Conservation (phyloP, 2,113 vertebrate species). For the Amblyopsis rosae region DNA sequence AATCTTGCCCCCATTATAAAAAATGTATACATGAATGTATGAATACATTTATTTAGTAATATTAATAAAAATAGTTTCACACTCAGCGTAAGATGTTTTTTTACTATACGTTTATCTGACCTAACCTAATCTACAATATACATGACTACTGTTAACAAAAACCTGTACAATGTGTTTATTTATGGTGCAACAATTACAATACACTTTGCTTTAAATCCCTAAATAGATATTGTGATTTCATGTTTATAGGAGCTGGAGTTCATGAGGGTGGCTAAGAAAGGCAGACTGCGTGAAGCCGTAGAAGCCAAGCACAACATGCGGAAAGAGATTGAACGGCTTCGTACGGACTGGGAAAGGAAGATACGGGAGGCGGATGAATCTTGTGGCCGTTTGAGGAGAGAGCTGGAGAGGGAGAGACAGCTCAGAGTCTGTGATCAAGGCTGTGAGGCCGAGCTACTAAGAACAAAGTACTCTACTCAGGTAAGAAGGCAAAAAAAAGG, state of each 20-base stretch:
- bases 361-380: constrained; percentile 93
- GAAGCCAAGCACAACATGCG: constrained; percentile 92
- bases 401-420: constrained; percentile 90
- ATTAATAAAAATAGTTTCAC: no score
- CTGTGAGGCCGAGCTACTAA: constrained; percentile 88
- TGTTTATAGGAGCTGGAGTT: constrained; percentile 90
- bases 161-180: no score
- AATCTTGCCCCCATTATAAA: no score
- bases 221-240: no score
- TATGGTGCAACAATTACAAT: background rate
- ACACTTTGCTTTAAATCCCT: no score
- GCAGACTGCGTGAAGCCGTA: constrained; percentile 91
- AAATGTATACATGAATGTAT: no score
- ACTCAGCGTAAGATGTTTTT: no score
- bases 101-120: no score
- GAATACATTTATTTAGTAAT: no score
- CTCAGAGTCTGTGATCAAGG: constrained; percentile 90
- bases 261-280: constrained; percentile 92
- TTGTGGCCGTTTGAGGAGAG: constrained; percentile 84
- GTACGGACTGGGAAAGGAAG: constrained; percentile 90
- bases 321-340: constrained; percentile 94
- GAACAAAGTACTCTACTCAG: constrained; percentile 93
- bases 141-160: no score
- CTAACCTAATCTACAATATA: no score
- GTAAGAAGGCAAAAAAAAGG: constrained; percentile 58